Evolutionary conservation across 2,888 invertebrate species (phyloP), one percentile per base, ranked within the genome.

Genomic region (Lasioglossum malachurum): DNA sequence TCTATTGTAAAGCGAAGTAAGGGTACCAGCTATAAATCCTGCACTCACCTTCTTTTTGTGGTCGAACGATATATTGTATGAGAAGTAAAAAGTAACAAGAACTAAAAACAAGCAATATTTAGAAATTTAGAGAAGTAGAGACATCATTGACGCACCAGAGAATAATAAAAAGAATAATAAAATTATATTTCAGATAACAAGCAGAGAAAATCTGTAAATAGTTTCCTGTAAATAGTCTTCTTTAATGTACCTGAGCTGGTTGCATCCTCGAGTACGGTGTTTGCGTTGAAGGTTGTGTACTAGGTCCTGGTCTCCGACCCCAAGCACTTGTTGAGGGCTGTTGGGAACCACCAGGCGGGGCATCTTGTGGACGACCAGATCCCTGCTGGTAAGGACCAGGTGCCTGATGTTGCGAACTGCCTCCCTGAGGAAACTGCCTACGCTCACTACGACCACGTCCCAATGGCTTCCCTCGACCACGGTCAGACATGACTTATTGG

Each of bases 301-400:
- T 16, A 53, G 77, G 44, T 41, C 87, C 91, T 0, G 90, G 88
- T 41, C 80, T 82, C 5, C 85, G 79, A 1, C 73, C 78, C 92
- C 92, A 92, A 64, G 92, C 91, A 75, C 89, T 89, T 71, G 88
- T 83, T 0, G 90, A 82, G 0, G 83, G 76, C n/a, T 60, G 67
- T 12, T 23, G n/a, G 8, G 57, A 57, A 57, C n/a, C 2, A 53
- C 23, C 53, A n/a, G 57, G 1, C n/a, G 0, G 4, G n/a, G 0
- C 77, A 3, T 2, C 14, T 0, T 23, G 5, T 12, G 12, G 35
- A 46, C 0, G 46, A 46, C 16, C 0, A 1, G 44, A 44, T 44
- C 46, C 14, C 0, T n/a, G 5, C 12, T 41, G 67, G 4, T 8
- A 38, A 8, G 23, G 4, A 23, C 10, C 4, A 4, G 69, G 14